Conservation (phyloP, 2,113 vertebrate species). For the Laticauda colubrina region DNA sequence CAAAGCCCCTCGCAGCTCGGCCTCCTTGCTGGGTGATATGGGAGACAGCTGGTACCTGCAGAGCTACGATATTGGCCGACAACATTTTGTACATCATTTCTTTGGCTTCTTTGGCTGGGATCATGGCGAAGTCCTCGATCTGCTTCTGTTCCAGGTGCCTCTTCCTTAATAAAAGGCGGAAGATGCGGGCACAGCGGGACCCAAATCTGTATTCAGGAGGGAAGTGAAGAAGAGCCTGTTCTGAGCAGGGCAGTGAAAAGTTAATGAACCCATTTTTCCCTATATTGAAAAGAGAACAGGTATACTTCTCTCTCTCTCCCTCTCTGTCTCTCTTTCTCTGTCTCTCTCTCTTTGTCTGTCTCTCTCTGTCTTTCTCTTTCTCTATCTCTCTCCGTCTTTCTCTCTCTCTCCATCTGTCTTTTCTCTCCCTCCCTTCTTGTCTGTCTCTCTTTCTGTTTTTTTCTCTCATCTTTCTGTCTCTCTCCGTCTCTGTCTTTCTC, state of each 20-base stretch:
- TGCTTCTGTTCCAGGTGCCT: conserved; percentile 95
- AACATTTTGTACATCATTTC: conserved; percentile 96
- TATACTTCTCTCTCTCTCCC: background rate
- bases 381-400: too few species aligned
- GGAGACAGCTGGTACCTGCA: conserved; percentile 74
- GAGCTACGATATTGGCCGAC: conserved; percentile 84
- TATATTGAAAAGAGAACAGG: too few species aligned
- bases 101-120: conserved; percentile 96
- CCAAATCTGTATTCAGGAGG: conserved; percentile 78
- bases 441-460: too few species aligned
- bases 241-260: background rate
- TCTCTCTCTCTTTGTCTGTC: too few species aligned
- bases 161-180: conserved; percentile 85
- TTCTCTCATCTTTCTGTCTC: too few species aligned
- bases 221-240: background rate
- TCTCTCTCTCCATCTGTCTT: too few species aligned
- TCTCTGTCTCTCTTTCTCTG: too few species aligned
- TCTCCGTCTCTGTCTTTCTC: too few species aligned
- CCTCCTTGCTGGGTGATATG: too few species aligned
- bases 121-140: conserved; percentile 98
- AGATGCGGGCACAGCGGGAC: conserved; percentile 88
- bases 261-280: accelerated
- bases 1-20: background rate
- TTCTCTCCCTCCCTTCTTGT: too few species aligned
- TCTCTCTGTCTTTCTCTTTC: too few species aligned